A percentile compares a stretch with the other conserved stretches of the same genome.
Evolutionary conservation across 2,888 invertebrate genomes (phyloP).

Genomic region (Lamellibrachia satsuma): DNA sequence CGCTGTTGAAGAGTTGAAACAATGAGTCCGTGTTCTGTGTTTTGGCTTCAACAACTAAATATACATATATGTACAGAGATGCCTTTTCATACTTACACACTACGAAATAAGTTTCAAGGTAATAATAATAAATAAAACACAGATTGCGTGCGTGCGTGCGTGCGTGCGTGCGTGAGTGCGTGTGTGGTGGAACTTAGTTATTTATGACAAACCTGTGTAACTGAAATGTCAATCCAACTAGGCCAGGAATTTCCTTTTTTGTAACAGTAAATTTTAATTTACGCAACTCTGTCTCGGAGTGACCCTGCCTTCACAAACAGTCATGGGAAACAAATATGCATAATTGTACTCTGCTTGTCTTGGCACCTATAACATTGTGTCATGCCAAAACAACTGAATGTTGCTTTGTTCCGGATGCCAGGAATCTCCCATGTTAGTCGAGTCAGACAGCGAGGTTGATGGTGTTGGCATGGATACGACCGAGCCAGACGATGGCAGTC

Average conservation of each 20-base stretch:
- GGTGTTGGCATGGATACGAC: slow-evolving; percentile 35
- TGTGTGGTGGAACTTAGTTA: no score
- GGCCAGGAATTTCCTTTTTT: no score
- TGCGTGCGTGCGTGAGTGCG: no score
- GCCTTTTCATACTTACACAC: neutral
- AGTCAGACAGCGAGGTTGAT: slow-evolving; percentile 24
- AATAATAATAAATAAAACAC: neutral
- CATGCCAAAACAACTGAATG: neutral
- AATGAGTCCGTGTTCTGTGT: no score
- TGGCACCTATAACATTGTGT: neutral
- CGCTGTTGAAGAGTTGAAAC: no score
- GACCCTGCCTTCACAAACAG: neutral
- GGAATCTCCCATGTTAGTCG: neutral
- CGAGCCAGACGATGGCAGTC: slow-evolving; percentile 33
- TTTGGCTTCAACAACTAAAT: no score
- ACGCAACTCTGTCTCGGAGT: neutral
- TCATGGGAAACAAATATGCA: neutral
- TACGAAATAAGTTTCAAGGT: neutral
- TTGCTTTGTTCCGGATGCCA: neutral
- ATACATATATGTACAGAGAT: no score
- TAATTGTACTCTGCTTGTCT: neutral
- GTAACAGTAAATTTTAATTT: no score
- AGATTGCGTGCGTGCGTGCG: neutral
- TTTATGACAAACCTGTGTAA: no score
- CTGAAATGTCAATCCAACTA: no score